Base-by-base conservation (phyloP, 2,888 invertebrate species). In the Osmoderma eremita region DNA sequence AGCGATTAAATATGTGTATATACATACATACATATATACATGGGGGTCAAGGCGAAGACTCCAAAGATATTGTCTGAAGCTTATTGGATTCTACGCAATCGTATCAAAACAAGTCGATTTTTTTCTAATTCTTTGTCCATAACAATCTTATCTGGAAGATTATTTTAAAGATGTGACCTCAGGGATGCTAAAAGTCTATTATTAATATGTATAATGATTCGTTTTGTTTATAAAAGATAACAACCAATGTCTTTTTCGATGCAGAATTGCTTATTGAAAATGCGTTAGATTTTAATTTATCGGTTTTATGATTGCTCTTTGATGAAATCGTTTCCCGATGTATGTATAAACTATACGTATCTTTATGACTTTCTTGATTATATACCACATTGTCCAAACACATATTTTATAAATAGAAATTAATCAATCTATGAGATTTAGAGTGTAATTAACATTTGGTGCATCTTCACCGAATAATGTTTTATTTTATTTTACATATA, bases 161-260 rank as follows among this genome's bases (percentile, higher is more conserved):
- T 61, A 61, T 61, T 61, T 61, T 61, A 45, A 61, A 61, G 58
- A 61, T 61, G 45, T 61, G 58, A 61, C 58, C 58, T 61, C 58
- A 61, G 45, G 45, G 58, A 61, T 61, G 45, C 58, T 24, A 45
- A 61, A 61, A 24, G 45, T 61, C 45, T 61, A 61, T 61, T 61
- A 61, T 61, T 61, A 61, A 61, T 61, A 10, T 30, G 2, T 30
- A 48, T 17, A 61, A 42, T 61, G 42, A 61, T 24, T 45, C 20
- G 15, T 17, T 61, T 61, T 61, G 58, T 61, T 61, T 61, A 45
- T 61, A 13, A 41, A 61, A 61, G 58, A 61, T 61, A 61, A 61
- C 30, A n/a, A 15, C 58, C 45, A 61, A 45, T 61, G 45, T 22
- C 30, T 45, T 61, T 39, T 41, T 56, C 18, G 48, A 45, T 61